Evolutionary conservation across 35 echinoderm and acorn worm genomes (phyloP), one percentile per base, ranked within the genome.

Genomic region (Nesometra sesokonis): DNA sequence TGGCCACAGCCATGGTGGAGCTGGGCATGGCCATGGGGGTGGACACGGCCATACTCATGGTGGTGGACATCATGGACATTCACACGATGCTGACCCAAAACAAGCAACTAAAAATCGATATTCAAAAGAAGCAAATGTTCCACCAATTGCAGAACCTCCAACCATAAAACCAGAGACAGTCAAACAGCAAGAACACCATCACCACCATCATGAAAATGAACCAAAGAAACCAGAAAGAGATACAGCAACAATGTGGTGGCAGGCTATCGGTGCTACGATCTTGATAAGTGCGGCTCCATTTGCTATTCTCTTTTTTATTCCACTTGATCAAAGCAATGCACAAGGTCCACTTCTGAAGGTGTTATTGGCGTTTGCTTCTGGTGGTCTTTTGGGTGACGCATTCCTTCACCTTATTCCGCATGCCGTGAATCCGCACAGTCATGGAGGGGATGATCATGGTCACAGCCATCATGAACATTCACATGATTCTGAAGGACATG

Each of bases 351-450:
- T 97, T n/a, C 84, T 97, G 35, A 90, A 93, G 57, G 86, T 97
- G 7, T 67, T 97, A 23, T 89, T 97, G 0, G 88, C 86, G 37
- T 97, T 97, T 90, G 94, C 94, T 1, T 97, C 94, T 0, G 94
- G 94, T 57, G 94, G 94, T 33, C 76, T 97, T 15, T 89, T 97
- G 21, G 94, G 94, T 33, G 94, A 97, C 46, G 94, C 94, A 0
- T 97, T 97, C 82, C 67, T 97, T 39, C 94, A 97, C 82, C 80
- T 97, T 19, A 97, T 97, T 36, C 94, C 94, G 32, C 94, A 97
- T 47, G 85, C 94, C 30, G 89, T 97, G 19, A 88, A 85, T 0
- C 94, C 94, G 19, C 94, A 97, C 57, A 77, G 81, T 32, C 86
- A 93, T 76, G 91, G 91, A 19, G 94, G 86, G 13, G 90, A 97